Conservation (phyloP, 2,113 vertebrate genomes). For the Manacus vitellinus region DNA sequence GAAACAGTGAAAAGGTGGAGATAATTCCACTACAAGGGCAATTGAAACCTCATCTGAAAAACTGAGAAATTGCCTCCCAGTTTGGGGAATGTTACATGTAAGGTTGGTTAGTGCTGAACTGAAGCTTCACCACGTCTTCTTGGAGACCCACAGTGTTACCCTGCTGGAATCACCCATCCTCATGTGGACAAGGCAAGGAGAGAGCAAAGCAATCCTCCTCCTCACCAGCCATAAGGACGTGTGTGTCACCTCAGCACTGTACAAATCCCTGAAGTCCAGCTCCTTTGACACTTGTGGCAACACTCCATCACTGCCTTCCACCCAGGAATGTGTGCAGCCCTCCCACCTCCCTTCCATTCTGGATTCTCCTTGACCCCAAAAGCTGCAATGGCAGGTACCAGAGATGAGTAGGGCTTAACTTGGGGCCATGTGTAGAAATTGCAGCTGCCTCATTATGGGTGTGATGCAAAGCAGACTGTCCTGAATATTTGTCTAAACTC, state of each 20-base stretch:
- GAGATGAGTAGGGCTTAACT: background rate
- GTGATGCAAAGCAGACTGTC: background rate
- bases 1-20: background rate
- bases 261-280: background rate
- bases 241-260: background rate
- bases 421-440: background rate
- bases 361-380: background rate
- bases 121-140: background rate
- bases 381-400: background rate
- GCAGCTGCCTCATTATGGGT: background rate
- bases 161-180: background rate
- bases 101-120: background rate
- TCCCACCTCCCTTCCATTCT: background rate
- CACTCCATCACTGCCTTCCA: background rate
- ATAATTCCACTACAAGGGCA: background rate
- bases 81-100: background rate
- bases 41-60: background rate
- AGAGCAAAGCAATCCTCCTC: background rate
- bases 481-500: background rate
- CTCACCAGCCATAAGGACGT: fast-evolving
- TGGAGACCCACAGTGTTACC: background rate
- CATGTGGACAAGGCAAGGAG: background rate
- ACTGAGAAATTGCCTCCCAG: background rate
- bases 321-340: background rate
- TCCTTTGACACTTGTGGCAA: background rate